Evolutionary conservation across 2,797 vertebrate genomes (phyloP), one percentile per base, ranked within the genome.

Genomic region (Okamejei kenojei): DNA sequence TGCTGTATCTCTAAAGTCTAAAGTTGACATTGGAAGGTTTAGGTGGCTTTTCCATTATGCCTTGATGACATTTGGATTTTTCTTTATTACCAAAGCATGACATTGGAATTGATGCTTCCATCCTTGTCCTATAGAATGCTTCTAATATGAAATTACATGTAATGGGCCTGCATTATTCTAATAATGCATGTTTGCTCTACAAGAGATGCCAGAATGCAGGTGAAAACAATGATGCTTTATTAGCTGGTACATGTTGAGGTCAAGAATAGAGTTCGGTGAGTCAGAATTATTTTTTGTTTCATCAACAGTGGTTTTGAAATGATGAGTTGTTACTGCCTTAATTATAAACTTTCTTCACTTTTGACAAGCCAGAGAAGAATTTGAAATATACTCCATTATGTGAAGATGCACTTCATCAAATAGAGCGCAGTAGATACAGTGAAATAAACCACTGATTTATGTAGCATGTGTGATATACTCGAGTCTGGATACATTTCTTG

Each of bases 401-500:
- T 68, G 35, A 32, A 7, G 29, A 63, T 65, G 82, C 29, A 65
- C 54, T 65, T 32, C 29, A 86, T 26, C 17, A 21, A 88, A 23
- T 19, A 6, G 35, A 88, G 35, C 19, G 29, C 63, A n/a, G 68
- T 19, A 35, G 61, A 1, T 29, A 68, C 61, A 68, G 35, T 35
- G 8, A 35, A 54, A 88, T 68, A 35, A 68, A 35, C n/a, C 35
- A 7, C n/a, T 35, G 15, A 35, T 88, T 35, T 19, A 88, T 32
- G 63, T 8, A 9, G n/a, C 63, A 9, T 21, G 7, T 35, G 32
- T 68, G 84, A 21, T 65, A 35, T 88, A 26, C 17, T n/a, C 7
- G 84, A 88, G 54, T 74, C 73, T 45, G 35, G 45, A 73, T 92
- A 54, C 23, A n/a, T 76, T 92, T 92, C 58, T 45, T 92, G 38